Percentiles rank a stretch among this genome's conserved stretches.
phyloP scores from a whole-genome alignment of 2,888 invertebrate species.

The Eupithecia dodoneata region DNA sequence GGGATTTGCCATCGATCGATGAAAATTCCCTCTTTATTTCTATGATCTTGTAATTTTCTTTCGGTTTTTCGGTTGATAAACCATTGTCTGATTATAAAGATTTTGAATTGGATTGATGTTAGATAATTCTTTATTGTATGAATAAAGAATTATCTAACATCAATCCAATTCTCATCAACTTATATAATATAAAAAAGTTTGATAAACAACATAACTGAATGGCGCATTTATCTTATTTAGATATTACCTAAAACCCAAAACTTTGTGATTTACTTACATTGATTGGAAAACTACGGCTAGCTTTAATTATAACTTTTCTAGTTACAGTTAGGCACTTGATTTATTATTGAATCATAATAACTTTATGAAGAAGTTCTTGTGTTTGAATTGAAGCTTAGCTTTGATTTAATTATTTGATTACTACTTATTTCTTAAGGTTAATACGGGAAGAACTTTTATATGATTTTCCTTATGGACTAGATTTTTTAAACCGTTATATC shows the following conservation, averaged over 20 bases:
- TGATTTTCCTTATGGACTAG: neutral
- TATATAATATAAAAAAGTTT: too few relatives aligned
- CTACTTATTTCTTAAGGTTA: neutral
- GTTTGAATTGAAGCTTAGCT: neutral
- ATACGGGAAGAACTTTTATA: neutral
- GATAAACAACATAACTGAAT: too few relatives aligned
- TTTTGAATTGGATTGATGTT: neutral
- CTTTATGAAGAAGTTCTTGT: conserved; percentile 3
- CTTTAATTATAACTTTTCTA: conserved; percentile 17
- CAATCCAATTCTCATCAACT: too few relatives aligned
- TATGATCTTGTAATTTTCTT: neutral
- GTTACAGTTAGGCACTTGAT: conserved; percentile 27
- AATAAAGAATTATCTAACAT: too few relatives aligned
- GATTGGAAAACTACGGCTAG: conserved; percentile 7
- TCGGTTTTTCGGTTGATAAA: neutral
- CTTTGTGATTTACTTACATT: neutral
- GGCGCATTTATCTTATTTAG: too few relatives aligned
- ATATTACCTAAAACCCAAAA: neutral
- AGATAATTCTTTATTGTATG: too few relatives aligned
- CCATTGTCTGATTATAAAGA: neutral
- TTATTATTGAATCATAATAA: conserved; percentile 23
- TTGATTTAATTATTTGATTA: neutral
- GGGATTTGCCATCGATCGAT: conserved; percentile 33
- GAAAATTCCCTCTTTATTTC: conserved; percentile 19
- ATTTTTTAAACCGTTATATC: neutral